Evolutionary conservation across 2,797 vertebrate species (phyloP).

Genomic region (Enteromius fasciolatus): DNA sequence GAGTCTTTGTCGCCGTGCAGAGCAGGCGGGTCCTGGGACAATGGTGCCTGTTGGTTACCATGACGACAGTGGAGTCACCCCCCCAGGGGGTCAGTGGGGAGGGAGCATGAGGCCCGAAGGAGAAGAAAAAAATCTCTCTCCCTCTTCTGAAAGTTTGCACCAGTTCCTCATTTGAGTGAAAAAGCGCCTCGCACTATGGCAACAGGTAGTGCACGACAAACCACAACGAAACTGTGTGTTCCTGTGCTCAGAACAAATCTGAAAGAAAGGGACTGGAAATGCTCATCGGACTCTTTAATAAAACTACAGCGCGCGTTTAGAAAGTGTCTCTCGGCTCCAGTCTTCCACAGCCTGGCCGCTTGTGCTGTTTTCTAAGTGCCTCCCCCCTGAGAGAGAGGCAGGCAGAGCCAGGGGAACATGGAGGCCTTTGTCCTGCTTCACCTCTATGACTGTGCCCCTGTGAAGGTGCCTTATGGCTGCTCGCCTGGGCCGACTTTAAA

Average conservation of each 20-base stretch:
- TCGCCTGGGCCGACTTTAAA: slow-evolving; percentile 57
- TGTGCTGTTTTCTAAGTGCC: slow-evolving; percentile 47
- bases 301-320: slow-evolving; percentile 13
- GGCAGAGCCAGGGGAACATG: slow-evolving; percentile 52
- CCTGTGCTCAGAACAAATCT: not conserved
- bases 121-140: slow-evolving; percentile 55
- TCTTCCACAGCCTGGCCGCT: slow-evolving; percentile 37
- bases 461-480: slow-evolving; percentile 59
- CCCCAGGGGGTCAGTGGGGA: slow-evolving; percentile 68
- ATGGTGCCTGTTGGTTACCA: slow-evolving; percentile 82
- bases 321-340: slow-evolving; percentile 37
- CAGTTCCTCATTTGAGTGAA: slow-evolving; percentile 32
- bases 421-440: slow-evolving; percentile 54
- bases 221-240: slow-evolving; percentile 12
- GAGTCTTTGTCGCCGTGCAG: slow-evolving; percentile 77
- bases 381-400: slow-evolving; percentile 41
- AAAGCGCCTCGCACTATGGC: slow-evolving; percentile 22
- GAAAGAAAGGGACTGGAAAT: slow-evolving; percentile 6
- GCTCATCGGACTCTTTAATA: not conserved
- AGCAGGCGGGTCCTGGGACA: slow-evolving; percentile 82
- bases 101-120: slow-evolving; percentile 74
- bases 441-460: slow-evolving; percentile 52
- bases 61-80: slow-evolving; percentile 77
- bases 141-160: slow-evolving; percentile 43
- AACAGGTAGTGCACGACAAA: slow-evolving; percentile 30